phyloP scores from a whole-genome alignment of 2,888 invertebrate species.

The Cheiracanthium punctorium region DNA sequence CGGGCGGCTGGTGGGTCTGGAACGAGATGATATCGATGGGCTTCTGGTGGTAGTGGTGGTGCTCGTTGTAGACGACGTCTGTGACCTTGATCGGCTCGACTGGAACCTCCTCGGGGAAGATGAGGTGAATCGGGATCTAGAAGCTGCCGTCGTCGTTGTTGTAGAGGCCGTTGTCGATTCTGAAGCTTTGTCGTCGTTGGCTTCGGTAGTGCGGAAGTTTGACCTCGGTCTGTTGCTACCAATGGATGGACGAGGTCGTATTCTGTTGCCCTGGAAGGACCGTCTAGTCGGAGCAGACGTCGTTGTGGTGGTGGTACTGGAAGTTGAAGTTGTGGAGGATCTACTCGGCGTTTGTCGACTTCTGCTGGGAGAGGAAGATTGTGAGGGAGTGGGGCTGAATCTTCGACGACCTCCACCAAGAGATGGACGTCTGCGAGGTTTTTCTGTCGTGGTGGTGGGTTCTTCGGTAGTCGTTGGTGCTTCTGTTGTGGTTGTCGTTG shows the following conservation, averaged over 20 bases:
- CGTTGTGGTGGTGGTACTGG: slow-evolving; percentile 37
- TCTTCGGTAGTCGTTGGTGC: slow-evolving; percentile 42
- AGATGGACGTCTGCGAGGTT: slow-evolving; percentile 20
- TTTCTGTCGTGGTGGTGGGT: slow-evolving; percentile 50
- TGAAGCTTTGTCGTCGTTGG: neutral
- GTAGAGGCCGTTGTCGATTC: slow-evolving; percentile 21
- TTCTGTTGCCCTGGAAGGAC: slow-evolving; percentile 32
- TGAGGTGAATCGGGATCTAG: slow-evolving; percentile 24
- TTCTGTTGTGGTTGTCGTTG: slow-evolving; percentile 42
- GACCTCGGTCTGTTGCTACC: slow-evolving; percentile 16
- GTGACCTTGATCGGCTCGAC: slow-evolving; percentile 37
- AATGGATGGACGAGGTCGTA: slow-evolving; percentile 30
- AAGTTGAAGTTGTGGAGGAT: slow-evolving; percentile 8
- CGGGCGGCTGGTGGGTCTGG: slow-evolving; percentile 42
- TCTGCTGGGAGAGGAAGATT: neutral
- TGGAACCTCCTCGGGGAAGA: slow-evolving; percentile 32
- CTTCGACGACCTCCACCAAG: slow-evolving; percentile 27
- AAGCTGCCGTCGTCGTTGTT: slow-evolving; percentile 16
- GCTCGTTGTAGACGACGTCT: neutral
- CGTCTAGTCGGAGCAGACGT: slow-evolving; percentile 31
- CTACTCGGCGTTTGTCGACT: slow-evolving; percentile 6
- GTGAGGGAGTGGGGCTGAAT: slow-evolving; percentile 10
- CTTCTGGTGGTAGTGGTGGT: slow-evolving; percentile 2
- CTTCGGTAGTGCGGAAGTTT: neutral
- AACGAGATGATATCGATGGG: neutral